phyloP scores from a whole-genome alignment of 2,888 invertebrate species.

The Cancer borealis region DNA sequence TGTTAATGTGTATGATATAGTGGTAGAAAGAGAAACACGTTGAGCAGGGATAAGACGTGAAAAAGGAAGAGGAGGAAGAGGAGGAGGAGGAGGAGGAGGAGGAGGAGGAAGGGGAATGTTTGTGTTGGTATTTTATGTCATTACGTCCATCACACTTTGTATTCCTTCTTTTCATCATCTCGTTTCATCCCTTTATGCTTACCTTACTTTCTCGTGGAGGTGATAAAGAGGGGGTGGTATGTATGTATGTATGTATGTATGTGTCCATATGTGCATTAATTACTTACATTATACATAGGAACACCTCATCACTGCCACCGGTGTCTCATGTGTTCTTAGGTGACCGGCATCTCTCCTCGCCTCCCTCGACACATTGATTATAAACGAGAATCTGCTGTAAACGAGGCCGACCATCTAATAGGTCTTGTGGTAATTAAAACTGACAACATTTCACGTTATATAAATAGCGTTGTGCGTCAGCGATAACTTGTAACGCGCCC shows the following conservation, averaged over 20 bases:
- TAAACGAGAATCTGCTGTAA: no score
- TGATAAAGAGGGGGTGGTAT: not conserved
- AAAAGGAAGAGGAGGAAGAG: not conserved
- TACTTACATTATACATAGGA: no score
- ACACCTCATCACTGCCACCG: no score
- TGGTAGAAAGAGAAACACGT: not conserved
- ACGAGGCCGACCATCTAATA: no score
- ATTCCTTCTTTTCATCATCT: not conserved
- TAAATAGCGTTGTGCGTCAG: no score
- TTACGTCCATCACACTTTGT: not conserved
- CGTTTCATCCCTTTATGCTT: not conserved
- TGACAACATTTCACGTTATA: no score
- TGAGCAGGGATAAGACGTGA: not conserved
- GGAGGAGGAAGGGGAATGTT: not conserved
- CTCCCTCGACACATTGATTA: no score
- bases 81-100: not conserved
- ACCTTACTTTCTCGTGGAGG: not conserved
- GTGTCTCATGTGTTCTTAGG: no score
- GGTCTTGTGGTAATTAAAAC: no score
- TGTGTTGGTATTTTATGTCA: not conserved
- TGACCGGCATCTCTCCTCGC: no score
- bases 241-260: not conserved
- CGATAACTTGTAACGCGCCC: no score
- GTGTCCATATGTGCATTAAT: not conserved
- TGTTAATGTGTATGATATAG: no score